Base-by-base conservation (phyloP, 2,113 vertebrate species). In the Clarias batrachus region DNA sequence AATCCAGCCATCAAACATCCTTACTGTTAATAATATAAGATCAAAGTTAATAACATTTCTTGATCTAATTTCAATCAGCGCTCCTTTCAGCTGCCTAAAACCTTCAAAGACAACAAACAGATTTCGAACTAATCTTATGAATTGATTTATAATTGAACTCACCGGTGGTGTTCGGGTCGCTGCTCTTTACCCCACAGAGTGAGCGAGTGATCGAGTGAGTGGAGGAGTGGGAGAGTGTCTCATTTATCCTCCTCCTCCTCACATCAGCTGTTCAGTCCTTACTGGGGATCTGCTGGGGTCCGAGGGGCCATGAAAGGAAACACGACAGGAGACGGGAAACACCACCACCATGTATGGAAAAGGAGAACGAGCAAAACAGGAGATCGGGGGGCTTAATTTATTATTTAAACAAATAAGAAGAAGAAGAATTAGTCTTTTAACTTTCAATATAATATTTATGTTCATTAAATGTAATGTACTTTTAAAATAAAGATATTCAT, bases 231-330 rank as follows among this genome's bases (percentile, higher is more conserved):
- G 16, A 14, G 77, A 60, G 57, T 33, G 9, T 56, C 78, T 60
- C 25, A 74, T 80, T 80, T 80, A 80, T 80, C 27, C 54, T 59
- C 78, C 54, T 59, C 78, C 78, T 60, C 78, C 27, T 80, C 78
- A 74, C 71, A 19, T 80, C 78, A 80, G 78, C 78, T 60, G 78
- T 80, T 60, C 78, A 33, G 17, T 80, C 78, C 78, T 80, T 80
- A 33, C 60, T 33, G 12, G 78, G 78, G 56, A 12, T 80, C 78
- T 33, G n/a, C 54, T 33, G 56, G 12, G 78, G 60, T 14, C 4
- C 27, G 4, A 3, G 10, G 1, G 14, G n/a, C 78, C 56, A 60
- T 60, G 27, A 80, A 80, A 80, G 78, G 78, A 80, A 57, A 60
- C 27, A 37, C 14, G 3, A 19, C 25, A 30, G 56, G 76, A 78